phyloP scores from a whole-genome alignment of 1,140 invertebrate species.

The Chlorops oryzae region DNA sequence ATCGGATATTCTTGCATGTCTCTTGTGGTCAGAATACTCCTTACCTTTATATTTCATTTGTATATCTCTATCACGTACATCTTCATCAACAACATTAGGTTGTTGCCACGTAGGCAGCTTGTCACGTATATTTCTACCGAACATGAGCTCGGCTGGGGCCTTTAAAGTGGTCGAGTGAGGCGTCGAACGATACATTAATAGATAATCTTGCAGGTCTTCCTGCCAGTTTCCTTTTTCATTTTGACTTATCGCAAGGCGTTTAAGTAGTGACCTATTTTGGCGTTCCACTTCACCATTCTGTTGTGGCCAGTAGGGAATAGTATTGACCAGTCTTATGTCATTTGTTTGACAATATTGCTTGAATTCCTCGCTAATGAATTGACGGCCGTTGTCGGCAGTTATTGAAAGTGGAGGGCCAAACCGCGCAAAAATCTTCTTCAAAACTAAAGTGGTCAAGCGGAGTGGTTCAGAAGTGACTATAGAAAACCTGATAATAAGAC shows the following conservation, averaged over 20 bases:
- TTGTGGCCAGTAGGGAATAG: constrained; percentile 33
- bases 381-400: constrained; percentile 26
- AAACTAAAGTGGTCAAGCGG: no score
- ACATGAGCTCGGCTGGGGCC: constrained; percentile 41
- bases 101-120: background rate
- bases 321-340: constrained; percentile 25
- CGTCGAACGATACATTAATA: constrained; percentile 38
- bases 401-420: constrained; percentile 3
- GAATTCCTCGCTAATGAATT: constrained; percentile 26
- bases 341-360: no score
- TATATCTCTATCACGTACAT: no score
- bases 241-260: constrained; percentile 21
- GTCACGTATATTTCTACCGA: constrained; percentile 26
- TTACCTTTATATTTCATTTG: no score
- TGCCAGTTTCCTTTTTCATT: constrained; percentile 15
- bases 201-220: constrained; percentile 25
- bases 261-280: constrained; percentile 34
- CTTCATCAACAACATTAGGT: no score
- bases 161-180: constrained; percentile 36
- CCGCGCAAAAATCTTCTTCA: constrained; percentile 1
- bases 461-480: no score
- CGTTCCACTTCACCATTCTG: constrained; percentile 41
- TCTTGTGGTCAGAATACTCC: no score
- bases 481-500: no score
- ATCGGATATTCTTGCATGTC: no score